Evolutionary conservation across 2,113 vertebrate genomes (phyloP), one percentile per base, ranked within the genome.

Genomic region (Onychostruthus taczanowskii): DNA sequence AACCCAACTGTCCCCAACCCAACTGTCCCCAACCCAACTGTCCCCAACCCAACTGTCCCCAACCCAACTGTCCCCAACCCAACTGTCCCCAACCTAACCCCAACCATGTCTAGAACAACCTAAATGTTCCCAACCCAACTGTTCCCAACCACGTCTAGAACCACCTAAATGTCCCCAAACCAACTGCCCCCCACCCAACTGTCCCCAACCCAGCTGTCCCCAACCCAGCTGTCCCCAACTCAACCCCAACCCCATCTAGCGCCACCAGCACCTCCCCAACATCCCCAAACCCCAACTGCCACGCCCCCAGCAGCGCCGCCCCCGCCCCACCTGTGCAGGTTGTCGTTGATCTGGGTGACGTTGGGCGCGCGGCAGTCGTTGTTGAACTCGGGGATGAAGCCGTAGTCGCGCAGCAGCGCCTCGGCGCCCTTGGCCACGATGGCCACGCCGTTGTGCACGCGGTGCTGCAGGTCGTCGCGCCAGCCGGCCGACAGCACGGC

Each of bases 341-440:
- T 98, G 20, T 98, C 98, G 13, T 87, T 86, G 44, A 97, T 95
- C 59, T 98, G 98, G 33, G 98, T 98, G 84, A 97, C 98, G 94
- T 99, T 99, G 96, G 98, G 98, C 27, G 99, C 98, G 1, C 98
- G 98, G 92, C 99, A 99, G 96, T 99, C 99, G 50, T 97, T 98
- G 96, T 98, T 98, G 59, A 99, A 98, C 97, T 99, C 98, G 1
- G 99, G 99, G 87, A 98, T 97, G 97, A 91, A 98, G 39, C 98
- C 99, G 4, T 98, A 98, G 96, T 99, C 99, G 46, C 98, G 98
- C 53, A 98, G 98, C 93, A 99, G 96, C 1, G 99, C 99, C 91
- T 99, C 98, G 26, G 99, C 99, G 4, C 99, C 99, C 56, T 98
- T 98, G 87, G 99, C 99, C 92, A 99, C 98, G 53, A 99, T 98